phyloP scores from a whole-genome alignment of 2,797 vertebrate genomes.

The Melanotaenia boesemani region DNA sequence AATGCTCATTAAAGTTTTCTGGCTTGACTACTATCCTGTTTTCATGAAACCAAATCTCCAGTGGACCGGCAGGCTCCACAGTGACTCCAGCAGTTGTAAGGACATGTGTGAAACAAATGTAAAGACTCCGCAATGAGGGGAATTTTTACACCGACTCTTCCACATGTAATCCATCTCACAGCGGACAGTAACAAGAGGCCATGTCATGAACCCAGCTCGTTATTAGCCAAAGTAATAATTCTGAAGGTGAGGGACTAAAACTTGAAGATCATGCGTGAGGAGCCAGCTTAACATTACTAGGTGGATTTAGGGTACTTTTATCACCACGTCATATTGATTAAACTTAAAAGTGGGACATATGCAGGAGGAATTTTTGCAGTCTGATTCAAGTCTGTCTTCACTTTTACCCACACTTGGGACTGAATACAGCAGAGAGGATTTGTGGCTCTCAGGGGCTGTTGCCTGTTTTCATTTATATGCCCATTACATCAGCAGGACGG shows the following conservation, averaged over 20 bases:
- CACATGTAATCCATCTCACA: slow-evolving; percentile 2
- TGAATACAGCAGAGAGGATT: slow-evolving; percentile 20
- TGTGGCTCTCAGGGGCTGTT: slow-evolving; percentile 12
- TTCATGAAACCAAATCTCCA: slow-evolving; percentile 9
- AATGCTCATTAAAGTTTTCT: background rate
- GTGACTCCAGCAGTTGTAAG: slow-evolving; percentile 20
- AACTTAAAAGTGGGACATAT: slow-evolving; percentile 56
- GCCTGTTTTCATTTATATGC: slow-evolving; percentile 57
- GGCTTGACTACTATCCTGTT: background rate
- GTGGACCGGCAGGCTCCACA: background rate
- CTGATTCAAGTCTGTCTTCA: slow-evolving; percentile 47
- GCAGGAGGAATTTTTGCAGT: slow-evolving; percentile 54
- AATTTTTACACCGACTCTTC: slow-evolving; percentile 5
- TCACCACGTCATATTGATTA: slow-evolving; percentile 35
- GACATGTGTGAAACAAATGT: slow-evolving; percentile 19
- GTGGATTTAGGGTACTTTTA: slow-evolving; percentile 52
- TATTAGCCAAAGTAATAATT: slow-evolving; percentile 25
- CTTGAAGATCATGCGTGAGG: slow-evolving; percentile 29
- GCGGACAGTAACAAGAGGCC: slow-evolving; percentile 2
- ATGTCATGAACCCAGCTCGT: background rate
- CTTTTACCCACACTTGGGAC: slow-evolving; percentile 31
- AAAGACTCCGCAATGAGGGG: slow-evolving; percentile 1
- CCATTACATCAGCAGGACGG: slow-evolving; percentile 17
- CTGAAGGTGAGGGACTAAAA: slow-evolving; percentile 14
- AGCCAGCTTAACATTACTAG: slow-evolving; percentile 33